Base-by-base conservation (phyloP, 2,113 vertebrate species). In the Elephantulus edwardii region DNA sequence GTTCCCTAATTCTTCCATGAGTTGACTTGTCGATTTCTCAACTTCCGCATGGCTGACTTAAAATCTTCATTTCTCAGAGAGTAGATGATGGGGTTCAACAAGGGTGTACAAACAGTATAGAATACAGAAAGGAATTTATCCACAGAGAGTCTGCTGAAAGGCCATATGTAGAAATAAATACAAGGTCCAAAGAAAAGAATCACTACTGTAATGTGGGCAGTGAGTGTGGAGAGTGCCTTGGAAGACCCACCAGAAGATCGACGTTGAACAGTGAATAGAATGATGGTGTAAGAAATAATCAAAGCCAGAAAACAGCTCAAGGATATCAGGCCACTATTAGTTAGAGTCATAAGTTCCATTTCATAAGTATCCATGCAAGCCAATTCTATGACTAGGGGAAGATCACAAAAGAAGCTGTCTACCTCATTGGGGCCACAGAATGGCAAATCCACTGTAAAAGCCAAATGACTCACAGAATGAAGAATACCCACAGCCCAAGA, bases 401-500 rank as follows among this genome's bases (percentile, higher is more conserved):
- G 94, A 28, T 96, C 93, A 93, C 96, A 97, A 42, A 96, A 96
- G 74, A 95, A 96, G 74, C 92, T 96, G 7, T 97, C 95, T 33
- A 97, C 52, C 26, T 88, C 88, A 86, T 97, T 97, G 40, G 97
- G 96, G n/a, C 97, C 96, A 93, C 96, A 97, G 48, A 96, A 97
- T 1, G 95, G 93, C 26, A 97, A 87, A 20, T 62, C 74, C 62
- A 95, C 84, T n/a, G 94, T 95, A 60, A 96, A 94, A 72, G 54
- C 83, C 38, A 96, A 62, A 24, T 97, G 96, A 35, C 95, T 96
- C 20, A 95, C 81, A 42, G 96, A 96, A 60, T 96, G 96, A 76
- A 97, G 76, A 75, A 97, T 93, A 22, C 96, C 96, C 30, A 95
- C 96, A n/a, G 94, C 40, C 92, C 95, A 93, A 20, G 97, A 94